Conservation (phyloP, 2,888 invertebrate species). For the Hirtodrosophila confusa region DNA sequence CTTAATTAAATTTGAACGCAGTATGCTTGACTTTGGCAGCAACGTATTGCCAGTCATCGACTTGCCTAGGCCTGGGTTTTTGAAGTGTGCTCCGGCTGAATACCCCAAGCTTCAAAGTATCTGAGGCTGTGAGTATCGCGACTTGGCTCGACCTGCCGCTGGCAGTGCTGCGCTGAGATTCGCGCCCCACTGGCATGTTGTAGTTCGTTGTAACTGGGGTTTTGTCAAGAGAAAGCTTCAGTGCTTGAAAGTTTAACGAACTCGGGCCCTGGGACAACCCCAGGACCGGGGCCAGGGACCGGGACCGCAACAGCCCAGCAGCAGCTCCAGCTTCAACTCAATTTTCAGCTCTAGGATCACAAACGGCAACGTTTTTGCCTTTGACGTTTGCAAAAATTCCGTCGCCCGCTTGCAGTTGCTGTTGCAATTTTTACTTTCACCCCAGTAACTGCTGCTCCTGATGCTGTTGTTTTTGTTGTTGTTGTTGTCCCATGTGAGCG, state of each 20-base stretch:
- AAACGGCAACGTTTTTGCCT: conserved; percentile 65
- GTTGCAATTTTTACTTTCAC: conserved; percentile 77
- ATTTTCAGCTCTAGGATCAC: conserved; percentile 59
- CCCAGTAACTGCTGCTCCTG: conserved; percentile 36
- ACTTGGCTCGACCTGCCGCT: conserved; percentile 38
- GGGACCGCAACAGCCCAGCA: background rate
- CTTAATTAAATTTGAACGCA: conserved; percentile 73
- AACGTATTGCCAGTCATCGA: conserved; percentile 32
- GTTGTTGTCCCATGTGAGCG: conserved; percentile 53
- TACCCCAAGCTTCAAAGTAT: conserved; percentile 54
- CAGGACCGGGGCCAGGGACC: conserved; percentile 4
- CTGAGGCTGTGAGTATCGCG: conserved; percentile 53
- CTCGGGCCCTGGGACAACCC: conserved; percentile 41
- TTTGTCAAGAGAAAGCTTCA: conserved; percentile 69
- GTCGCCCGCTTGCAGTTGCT: conserved; percentile 19
- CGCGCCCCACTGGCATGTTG: conserved; percentile 57
- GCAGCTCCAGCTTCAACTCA: conserved; percentile 27
- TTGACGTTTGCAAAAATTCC: conserved; percentile 52
- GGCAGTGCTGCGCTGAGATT: conserved; percentile 37
- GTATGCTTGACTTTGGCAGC: conserved; percentile 50
- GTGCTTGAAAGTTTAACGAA: conserved; percentile 78
- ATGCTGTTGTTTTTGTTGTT: conserved; percentile 13
- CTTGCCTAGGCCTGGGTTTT: conserved; percentile 40
- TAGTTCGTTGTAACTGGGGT: conserved; percentile 42
- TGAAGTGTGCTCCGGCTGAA: conserved; percentile 44